Base-by-base conservation (phyloP, 2,888 invertebrate genomes). In the Lithophane leautieri region DNA sequence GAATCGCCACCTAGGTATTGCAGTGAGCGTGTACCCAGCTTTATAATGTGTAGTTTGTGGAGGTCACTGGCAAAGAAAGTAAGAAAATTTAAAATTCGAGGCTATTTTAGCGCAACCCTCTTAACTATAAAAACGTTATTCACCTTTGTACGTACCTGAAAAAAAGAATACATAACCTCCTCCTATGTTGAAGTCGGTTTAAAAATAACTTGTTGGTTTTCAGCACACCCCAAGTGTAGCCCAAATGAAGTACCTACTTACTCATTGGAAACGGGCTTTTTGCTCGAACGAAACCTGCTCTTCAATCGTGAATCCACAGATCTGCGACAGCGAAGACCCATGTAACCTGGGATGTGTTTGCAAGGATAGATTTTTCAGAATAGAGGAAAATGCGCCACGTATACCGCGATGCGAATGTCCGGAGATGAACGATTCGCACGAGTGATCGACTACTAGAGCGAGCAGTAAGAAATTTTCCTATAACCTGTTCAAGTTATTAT, bases 201-300 rank as follows among this genome's bases (percentile, higher is more conserved):
- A 58, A 16, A 40, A 42, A n/a, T 42, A 63, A n/a, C 2, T 19
- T 19, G 8, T 54, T 71, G 19, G 4, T 61, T 74, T 74, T n/a
- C 42, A 72, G 73, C 74, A 54, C 42, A 19, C 19, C 72, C 52
- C 11, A 52, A 14, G 1, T 73, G 73, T 62, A 61, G 52, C 19
- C 11, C 25, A 44, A 62, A 82, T 70, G 82, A 83, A 70, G 70
- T 52, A 34, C 73, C 72, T 22, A 80, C 73, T 74, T 22, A 80
- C 69, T 3, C 12, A 56, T 44, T 77, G 74, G 44, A 73, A 52
- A n/a, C 25, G 22, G 4, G 7, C 44, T 47, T 22, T 70, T 12
- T 78, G 79, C 34, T 47, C 25, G 22, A 69, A 73, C n/a, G 69
- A 73, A n/a, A 78, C 65, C 7, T 74, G 79, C 19, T 52, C 58